Percentiles rank a stretch among this genome's conserved stretches.
phyloP scores from a whole-genome alignment of 2,113 vertebrate species.

The Phoxinus phoxinus region DNA sequence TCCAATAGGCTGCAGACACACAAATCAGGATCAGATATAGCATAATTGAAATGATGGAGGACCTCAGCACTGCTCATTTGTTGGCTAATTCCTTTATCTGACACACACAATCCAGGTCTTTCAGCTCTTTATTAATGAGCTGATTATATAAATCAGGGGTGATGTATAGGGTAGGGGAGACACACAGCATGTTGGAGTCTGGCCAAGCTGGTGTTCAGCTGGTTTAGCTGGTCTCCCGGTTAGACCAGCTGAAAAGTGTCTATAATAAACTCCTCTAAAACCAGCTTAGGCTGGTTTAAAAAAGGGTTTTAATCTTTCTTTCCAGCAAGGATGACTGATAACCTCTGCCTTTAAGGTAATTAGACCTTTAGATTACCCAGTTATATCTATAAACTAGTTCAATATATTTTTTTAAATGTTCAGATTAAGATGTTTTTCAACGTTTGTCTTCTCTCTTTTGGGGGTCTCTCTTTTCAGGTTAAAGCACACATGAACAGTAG shows the following conservation, averaged over 20 bases:
- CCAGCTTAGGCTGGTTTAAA: background rate
- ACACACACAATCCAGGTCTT: background rate
- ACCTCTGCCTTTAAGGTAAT: background rate
- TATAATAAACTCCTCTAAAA: background rate
- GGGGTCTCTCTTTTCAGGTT: background rate
- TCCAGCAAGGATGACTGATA: background rate
- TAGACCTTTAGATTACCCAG: background rate
- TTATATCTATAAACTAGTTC: no score
- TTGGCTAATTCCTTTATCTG: background rate
- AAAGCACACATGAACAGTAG: constrained; percentile 64
- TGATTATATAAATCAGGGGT: constrained; percentile 1
- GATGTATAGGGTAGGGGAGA: background rate
- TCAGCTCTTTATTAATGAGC: background rate
- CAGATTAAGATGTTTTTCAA: background rate
- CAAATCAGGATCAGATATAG: background rate
- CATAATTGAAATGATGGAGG: background rate
- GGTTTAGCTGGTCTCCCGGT: background rate
- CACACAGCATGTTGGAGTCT: background rate
- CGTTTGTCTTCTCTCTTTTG: background rate
- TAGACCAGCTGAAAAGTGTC: background rate
- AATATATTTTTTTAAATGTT: no score
- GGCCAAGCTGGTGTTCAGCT: background rate
- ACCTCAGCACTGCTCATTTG: background rate
- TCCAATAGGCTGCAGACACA: background rate
- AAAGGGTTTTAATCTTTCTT: background rate